Percentiles rank a stretch among this genome's conserved stretches.
Conservation (phyloP, 2,888 invertebrate species). For the Tetragonisca angustula region DNA sequence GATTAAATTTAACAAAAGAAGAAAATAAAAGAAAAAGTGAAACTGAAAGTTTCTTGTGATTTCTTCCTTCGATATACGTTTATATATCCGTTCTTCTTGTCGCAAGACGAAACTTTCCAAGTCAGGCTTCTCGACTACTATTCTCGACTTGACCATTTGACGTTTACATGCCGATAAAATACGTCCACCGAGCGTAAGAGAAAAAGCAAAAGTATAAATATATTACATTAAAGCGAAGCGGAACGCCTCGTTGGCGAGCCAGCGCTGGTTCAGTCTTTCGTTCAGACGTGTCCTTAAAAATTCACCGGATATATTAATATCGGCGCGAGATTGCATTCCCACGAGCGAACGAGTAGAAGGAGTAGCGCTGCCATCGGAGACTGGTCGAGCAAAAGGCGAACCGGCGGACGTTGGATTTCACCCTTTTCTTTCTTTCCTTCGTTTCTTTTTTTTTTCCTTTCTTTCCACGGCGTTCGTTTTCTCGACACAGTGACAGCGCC, state of each 20-base stretch:
- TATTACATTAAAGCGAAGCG: slow-evolving; percentile 4
- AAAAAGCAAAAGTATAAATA: neutral
- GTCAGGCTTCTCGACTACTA: neutral
- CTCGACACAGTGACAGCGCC: neutral
- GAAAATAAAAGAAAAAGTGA: too few relatives aligned
- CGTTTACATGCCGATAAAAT: neutral
- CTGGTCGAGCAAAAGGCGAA: slow-evolving; percentile 38
- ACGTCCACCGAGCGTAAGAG: neutral
- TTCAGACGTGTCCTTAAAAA: slow-evolving; percentile 46
- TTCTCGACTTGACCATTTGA: neutral
- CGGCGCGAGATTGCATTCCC: slow-evolving; percentile 51
- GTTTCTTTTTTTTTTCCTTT: neutral
- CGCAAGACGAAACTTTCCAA: neutral
- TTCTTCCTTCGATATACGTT: neutral
- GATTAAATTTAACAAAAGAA: too few relatives aligned
- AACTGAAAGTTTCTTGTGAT: neutral
- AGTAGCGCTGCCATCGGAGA: neutral
- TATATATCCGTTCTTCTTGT: neutral
- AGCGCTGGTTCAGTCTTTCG: slow-evolving; percentile 42
- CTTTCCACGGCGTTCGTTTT: neutral
- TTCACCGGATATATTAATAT: slow-evolving; percentile 55
- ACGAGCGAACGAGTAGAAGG: slow-evolving; percentile 19
- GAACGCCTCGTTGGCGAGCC: neutral
- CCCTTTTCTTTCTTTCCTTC: slow-evolving; percentile 38
- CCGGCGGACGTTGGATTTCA: slow-evolving; percentile 51